phyloP scores from a whole-genome alignment of 2,888 invertebrate genomes.

The Cephus sareptanus region DNA sequence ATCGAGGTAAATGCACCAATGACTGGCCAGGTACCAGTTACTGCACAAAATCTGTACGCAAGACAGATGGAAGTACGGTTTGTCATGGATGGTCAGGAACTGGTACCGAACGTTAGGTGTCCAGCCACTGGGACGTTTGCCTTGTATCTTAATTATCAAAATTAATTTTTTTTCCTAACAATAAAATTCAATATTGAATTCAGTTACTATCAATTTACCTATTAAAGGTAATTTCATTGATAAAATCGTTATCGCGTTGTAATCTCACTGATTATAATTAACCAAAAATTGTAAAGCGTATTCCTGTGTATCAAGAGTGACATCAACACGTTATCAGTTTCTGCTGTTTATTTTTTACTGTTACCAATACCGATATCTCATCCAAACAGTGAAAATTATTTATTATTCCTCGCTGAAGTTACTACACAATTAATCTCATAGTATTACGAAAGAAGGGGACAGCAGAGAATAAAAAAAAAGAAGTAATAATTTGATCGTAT shows the following conservation, averaged over 20 bases:
- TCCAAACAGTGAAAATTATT: conserved; percentile 25
- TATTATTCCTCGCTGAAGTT: conserved; percentile 38
- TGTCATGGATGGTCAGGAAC: too few species aligned
- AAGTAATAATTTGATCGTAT: conserved; percentile 13
- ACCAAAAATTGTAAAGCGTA: not conserved
- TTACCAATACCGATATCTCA: not conserved
- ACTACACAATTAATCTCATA: conserved; percentile 28
- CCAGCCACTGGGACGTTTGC: too few species aligned
- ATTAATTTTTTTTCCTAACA: not conserved
- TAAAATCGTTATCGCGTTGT: not conserved
- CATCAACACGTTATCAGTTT: not conserved
- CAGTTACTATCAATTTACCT: not conserved
- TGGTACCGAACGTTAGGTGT: too few species aligned
- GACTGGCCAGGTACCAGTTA: too few species aligned
- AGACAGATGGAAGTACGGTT: too few species aligned
- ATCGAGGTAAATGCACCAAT: not conserved
- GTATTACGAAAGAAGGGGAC: conserved; percentile 36
- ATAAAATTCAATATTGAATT: not conserved
- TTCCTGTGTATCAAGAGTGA: not conserved
- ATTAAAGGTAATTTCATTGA: not conserved
- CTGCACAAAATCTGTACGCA: too few species aligned
- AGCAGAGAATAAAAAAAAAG: conserved; percentile 19
- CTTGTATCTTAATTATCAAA: not conserved
- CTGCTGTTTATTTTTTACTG: not conserved
- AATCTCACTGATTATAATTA: not conserved